Conservation (phyloP, 1,140 invertebrate genomes). For the Catajapyx aquilonaris region DNA sequence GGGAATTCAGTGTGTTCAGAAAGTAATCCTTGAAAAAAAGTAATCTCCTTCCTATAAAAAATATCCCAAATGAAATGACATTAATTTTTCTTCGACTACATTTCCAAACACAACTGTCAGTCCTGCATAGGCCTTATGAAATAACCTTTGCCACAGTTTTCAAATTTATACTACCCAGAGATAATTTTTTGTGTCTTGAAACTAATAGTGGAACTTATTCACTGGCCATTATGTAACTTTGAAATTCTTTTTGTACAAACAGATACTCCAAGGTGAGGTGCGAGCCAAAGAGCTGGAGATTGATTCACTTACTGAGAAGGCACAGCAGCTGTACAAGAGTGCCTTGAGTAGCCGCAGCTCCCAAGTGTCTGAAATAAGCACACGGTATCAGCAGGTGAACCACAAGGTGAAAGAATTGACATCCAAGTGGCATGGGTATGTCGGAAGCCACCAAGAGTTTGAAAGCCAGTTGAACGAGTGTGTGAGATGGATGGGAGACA, state of each 20-base stretch:
- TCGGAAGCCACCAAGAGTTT: slow-evolving; percentile 71
- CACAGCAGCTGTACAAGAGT: slow-evolving; percentile 59
- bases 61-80: too few relatives aligned
- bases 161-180: too few relatives aligned
- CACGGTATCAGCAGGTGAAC: slow-evolving; percentile 75
- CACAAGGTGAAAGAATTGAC: slow-evolving; percentile 62
- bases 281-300: slow-evolving; percentile 79
- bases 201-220: too few relatives aligned
- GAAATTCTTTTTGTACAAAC: slow-evolving; percentile 11
- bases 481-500: slow-evolving; percentile 59
- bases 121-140: too few relatives aligned
- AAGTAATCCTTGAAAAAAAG: neutral
- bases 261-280: slow-evolving; percentile 66
- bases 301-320: slow-evolving; percentile 73
- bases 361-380: slow-evolving; percentile 64
- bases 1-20: neutral
- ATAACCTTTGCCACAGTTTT: too few relatives aligned
- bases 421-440: slow-evolving; percentile 77
- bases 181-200: too few relatives aligned
- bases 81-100: too few relatives aligned
- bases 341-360: slow-evolving; percentile 33
- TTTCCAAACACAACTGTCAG: too few relatives aligned
- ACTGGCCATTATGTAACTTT: too few relatives aligned
- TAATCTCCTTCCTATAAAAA: too few relatives aligned
- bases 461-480: slow-evolving; percentile 57